These are phyloP conservation scores for Climacteris rufus DNA, from an alignment of 2,113 vertebrate species.

Conservation along the genomic window DNA sequence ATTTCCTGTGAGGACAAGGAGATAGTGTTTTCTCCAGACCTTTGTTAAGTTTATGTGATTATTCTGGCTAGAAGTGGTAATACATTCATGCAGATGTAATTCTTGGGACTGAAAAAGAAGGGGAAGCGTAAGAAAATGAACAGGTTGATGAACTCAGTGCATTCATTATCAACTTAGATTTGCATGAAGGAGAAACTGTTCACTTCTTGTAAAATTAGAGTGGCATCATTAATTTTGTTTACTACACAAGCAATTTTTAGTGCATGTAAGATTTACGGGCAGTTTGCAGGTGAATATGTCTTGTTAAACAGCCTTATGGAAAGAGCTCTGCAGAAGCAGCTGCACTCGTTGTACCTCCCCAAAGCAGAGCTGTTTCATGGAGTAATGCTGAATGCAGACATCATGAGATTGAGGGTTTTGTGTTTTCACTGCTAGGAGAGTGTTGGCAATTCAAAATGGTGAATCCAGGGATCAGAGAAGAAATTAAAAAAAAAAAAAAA, in stretches of 20 bases:
- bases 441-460: background rate
- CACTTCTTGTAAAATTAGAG: constrained; percentile 16
- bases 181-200: constrained; percentile 28
- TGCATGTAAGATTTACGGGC: background rate
- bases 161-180: constrained; percentile 14
- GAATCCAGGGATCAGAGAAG: background rate
- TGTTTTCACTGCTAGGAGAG: background rate
- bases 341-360: background rate
- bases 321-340: background rate
- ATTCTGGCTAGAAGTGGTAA: background rate
- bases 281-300: background rate
- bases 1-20: background rate
- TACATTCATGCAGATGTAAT: background rate
- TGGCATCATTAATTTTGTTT: constrained; percentile 44
- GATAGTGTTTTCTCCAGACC: background rate
- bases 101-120: background rate
- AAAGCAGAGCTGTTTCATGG: background rate
- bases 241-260: background rate
- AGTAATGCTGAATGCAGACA: background rate
- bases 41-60: background rate
- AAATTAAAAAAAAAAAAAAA: background rate
- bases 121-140: background rate
- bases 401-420: background rate
- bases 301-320: background rate
- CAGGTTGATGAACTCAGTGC: background rate